These are phyloP conservation scores for Gila orcuttii DNA, from an alignment of 2,113 vertebrate genomes.

Conservation along the genomic window DNA sequence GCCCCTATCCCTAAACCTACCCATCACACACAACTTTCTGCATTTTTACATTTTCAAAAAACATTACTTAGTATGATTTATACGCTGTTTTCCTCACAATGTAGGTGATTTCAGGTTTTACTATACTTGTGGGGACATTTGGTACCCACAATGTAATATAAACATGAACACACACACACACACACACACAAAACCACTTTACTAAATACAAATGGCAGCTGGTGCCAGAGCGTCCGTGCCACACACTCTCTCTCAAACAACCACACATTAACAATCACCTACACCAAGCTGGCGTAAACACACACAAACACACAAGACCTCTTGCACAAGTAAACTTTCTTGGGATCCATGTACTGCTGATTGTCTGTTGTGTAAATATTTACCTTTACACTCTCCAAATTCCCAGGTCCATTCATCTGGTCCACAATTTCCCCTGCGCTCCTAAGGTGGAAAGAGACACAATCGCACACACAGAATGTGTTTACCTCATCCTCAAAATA, in stretches of 20 bases:
- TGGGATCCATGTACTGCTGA: constrained; percentile 33
- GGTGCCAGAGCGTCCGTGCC: not conserved
- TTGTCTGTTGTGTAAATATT: constrained; percentile 54
- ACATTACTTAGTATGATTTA: no score
- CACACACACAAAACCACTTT: constrained; percentile 11
- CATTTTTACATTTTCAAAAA: no score
- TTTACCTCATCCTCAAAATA: constrained; percentile 30
- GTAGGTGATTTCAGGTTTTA: no score
- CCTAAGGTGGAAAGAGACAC: constrained; percentile 46
- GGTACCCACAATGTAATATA: no score
- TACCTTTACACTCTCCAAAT: constrained; percentile 35
- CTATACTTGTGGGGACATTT: no score
- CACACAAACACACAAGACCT: constrained; percentile 36
- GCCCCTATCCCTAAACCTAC: no score
- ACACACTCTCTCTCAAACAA: constrained; percentile 12
- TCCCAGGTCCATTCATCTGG: constrained; percentile 21
- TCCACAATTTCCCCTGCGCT: constrained; percentile 6
- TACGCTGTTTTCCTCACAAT: no score
- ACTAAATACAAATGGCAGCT: constrained; percentile 24
- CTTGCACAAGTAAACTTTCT: constrained; percentile 21
- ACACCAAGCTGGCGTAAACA: constrained; percentile 16
- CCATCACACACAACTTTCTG: no score
- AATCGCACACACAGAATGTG: constrained; percentile 33
- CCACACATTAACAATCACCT: constrained; percentile 28
- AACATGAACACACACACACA: not conserved